Evolutionary conservation across 2,797 vertebrate genomes (phyloP).

Genomic region (Fringilla coelebs): DNA sequence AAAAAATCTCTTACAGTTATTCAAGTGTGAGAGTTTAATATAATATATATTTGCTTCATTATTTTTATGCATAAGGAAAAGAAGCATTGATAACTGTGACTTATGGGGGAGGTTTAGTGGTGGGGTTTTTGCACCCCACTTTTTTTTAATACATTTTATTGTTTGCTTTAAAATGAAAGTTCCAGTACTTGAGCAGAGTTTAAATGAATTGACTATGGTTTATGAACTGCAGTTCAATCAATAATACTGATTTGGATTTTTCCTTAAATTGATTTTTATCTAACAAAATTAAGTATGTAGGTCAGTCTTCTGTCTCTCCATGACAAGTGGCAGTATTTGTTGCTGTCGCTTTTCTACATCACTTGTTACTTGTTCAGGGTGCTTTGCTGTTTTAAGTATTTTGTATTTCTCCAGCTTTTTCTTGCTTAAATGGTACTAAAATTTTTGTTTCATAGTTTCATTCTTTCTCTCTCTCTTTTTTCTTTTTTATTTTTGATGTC

Average conservation of each 20-base stretch:
- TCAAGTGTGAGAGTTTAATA: neutral
- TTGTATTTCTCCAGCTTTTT: neutral
- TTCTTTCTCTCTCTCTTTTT: neutral
- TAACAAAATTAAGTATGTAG: neutral
- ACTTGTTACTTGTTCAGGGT: neutral
- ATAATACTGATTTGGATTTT: neutral
- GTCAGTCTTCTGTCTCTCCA: neutral
- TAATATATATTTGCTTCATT: neutral
- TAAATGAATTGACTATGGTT: neutral
- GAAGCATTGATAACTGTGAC: neutral
- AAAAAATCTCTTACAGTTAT: neutral
- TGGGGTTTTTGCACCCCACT: rapidly evolving
- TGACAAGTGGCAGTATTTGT: neutral
- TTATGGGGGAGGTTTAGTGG: rapidly evolving
- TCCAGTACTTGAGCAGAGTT: neutral
- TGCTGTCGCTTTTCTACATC: neutral
- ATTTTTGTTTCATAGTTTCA: conserved; percentile 65
- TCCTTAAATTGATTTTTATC: neutral
- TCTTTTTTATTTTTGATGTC: neutral
- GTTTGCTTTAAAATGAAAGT: neutral
- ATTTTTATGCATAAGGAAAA: neutral
- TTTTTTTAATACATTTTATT: neutral
- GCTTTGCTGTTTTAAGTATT: neutral
- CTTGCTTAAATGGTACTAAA: conserved; percentile 47
- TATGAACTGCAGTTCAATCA: neutral